Evolutionary conservation across 2,797 vertebrate species (phyloP).

Genomic region (Lutjanus campechanus): DNA sequence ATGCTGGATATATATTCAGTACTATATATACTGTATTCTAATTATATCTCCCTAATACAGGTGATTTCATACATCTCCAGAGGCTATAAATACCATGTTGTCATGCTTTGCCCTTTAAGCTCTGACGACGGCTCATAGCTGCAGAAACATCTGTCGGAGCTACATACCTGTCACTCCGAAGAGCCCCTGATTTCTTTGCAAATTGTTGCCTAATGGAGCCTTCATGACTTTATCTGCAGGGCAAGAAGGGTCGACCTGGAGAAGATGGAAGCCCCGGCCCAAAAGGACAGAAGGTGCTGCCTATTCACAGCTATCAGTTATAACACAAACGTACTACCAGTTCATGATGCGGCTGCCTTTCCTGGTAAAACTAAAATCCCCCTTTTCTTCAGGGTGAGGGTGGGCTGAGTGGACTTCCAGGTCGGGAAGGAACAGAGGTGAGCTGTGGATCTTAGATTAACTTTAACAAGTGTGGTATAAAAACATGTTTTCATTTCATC

Average conservation of each 20-base stretch:
- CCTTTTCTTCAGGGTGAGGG: slow-evolving; percentile 86
- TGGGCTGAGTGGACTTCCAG: slow-evolving; percentile 89
- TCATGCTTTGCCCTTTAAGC: not conserved
- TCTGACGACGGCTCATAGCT: not conserved
- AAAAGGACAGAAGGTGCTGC: slow-evolving; percentile 90
- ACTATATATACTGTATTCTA: not conserved
- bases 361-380: slow-evolving; percentile 2
- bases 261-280: slow-evolving; percentile 88
- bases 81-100: not conserved
- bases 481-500: not conserved
- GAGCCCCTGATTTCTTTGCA: not conserved
- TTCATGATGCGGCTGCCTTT: not conserved
- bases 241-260: slow-evolving; percentile 92
- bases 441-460: slow-evolving; percentile 27
- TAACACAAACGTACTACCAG: not conserved
- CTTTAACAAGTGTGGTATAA: not conserved
- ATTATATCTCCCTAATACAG: not conserved
- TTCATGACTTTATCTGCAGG: slow-evolving; percentile 76
- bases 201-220: not conserved
- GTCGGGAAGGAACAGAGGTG: slow-evolving; percentile 90
- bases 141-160: too few relatives aligned
- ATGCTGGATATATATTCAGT: too few relatives aligned
- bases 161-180: not conserved
- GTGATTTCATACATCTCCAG: not conserved
- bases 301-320: not conserved